These are phyloP conservation scores for Chlamydotis undulata DNA, from an alignment of 2,113 vertebrate species.

Conservation along the genomic window DNA sequence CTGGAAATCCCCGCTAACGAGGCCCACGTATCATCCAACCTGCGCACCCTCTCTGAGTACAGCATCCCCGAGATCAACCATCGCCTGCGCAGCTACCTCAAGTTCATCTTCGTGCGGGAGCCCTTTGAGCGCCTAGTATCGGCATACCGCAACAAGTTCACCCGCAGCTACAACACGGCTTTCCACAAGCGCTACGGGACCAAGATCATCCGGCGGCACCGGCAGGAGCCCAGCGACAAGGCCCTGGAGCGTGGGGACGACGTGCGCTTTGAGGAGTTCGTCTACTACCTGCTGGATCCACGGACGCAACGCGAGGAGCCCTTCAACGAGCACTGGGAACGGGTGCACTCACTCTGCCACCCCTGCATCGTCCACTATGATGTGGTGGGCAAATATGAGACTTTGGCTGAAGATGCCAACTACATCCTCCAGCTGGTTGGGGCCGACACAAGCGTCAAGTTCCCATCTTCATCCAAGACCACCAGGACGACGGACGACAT, in stretches of 20 bases:
- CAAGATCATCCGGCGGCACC: constrained; percentile 88
- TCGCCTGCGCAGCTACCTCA: constrained; percentile 90
- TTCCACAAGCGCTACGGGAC: constrained; percentile 93
- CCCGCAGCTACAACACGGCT: constrained; percentile 87
- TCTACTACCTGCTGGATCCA: constrained; percentile 91
- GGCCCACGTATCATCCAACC: constrained; percentile 84
- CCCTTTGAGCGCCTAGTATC: constrained; percentile 94
- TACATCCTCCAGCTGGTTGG: constrained; percentile 88
- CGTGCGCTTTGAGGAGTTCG: constrained; percentile 92
- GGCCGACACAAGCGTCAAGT: constrained; percentile 78
- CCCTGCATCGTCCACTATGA: constrained; percentile 93
- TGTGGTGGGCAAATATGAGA: constrained; percentile 94
- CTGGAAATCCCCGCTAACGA: constrained; percentile 86
- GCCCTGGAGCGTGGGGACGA: constrained; percentile 86
- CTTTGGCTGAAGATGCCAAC: constrained; percentile 88
- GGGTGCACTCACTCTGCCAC: constrained; percentile 91
- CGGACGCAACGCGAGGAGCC: constrained; percentile 88
- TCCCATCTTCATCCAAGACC: constrained; percentile 81
- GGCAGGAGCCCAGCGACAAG: constrained; percentile 74
- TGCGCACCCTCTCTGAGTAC: constrained; percentile 87
- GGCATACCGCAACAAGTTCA: constrained; percentile 93
- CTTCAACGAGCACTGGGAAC: constrained; percentile 97
- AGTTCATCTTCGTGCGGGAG: constrained; percentile 93
- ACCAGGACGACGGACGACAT: constrained; percentile 82
- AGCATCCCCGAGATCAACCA: constrained; percentile 85